Percentiles rank a stretch among this genome's conserved stretches.
These are phyloP conservation scores for Ornithoptera priamus DNA, from an alignment of 2,888 invertebrate species.

Conservation along the genomic window DNA sequence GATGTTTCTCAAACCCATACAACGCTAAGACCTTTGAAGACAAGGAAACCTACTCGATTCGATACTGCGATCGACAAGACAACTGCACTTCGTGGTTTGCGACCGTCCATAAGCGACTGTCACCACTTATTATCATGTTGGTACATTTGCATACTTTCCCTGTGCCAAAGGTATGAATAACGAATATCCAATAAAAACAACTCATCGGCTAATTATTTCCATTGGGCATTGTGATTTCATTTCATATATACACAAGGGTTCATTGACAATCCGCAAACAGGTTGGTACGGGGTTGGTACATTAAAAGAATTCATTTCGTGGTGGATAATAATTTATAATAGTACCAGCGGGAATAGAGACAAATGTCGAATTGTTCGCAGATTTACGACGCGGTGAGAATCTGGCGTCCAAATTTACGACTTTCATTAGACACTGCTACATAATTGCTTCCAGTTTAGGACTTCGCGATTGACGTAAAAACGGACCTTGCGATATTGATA, in stretches of 20 bases:
- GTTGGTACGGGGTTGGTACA: background rate
- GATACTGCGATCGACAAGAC: background rate
- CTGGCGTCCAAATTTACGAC: conserved; percentile 75
- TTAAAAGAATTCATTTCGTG: conserved; percentile 44
- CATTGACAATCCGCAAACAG: conserved; percentile 9
- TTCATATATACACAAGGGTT: background rate
- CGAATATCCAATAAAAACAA: too few relatives aligned
- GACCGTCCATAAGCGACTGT: background rate
- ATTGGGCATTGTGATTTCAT: background rate
- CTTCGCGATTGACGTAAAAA: conserved; percentile 13
- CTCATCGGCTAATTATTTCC: too few relatives aligned
- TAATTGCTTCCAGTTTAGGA: conserved; percentile 22
- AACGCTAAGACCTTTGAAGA: background rate
- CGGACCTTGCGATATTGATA: background rate
- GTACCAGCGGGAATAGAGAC: conserved; percentile 64
- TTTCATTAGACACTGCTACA: conserved; percentile 62
- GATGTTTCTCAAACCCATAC: background rate
- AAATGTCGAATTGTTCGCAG: conserved; percentile 73
- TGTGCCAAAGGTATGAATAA: background rate
- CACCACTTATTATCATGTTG: background rate
- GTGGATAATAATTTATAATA: conserved; percentile 52
- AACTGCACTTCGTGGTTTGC: background rate
- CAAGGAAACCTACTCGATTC: background rate
- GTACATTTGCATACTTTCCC: background rate
- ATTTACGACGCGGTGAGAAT: conserved; percentile 72